phyloP scores from a whole-genome alignment of 2,797 vertebrate genomes.

The Pantherophis vulpinus region DNA sequence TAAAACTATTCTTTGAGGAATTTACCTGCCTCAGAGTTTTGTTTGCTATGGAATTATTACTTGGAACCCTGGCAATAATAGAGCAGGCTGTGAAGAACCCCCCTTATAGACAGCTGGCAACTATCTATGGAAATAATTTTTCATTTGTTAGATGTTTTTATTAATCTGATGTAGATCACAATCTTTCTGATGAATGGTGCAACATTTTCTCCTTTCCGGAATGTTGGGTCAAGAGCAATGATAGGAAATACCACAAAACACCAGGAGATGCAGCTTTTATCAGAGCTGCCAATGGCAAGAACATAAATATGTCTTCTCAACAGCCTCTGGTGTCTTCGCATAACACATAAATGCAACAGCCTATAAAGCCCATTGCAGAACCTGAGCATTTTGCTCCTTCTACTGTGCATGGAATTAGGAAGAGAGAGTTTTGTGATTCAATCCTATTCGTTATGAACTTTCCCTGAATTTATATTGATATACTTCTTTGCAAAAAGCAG shows the following conservation, averaged over 20 bases:
- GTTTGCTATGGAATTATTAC: too few species aligned
- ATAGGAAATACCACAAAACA: neutral
- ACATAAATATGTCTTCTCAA: neutral
- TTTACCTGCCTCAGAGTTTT: too few species aligned
- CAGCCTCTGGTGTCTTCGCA: neutral
- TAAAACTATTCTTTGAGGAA: too few species aligned
- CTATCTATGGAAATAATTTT: neutral
- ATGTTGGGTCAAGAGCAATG: neutral
- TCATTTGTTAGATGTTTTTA: neutral
- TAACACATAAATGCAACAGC: neutral
- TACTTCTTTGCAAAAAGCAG: neutral
- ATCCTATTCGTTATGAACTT: neutral
- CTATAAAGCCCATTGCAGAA: neutral
- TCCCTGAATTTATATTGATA: neutral
- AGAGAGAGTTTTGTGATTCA: neutral
- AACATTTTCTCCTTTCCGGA: neutral
- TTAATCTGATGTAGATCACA: neutral
- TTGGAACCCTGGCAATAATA: neutral
- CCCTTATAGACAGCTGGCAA: neutral
- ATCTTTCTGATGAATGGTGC: neutral
- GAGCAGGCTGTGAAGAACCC: constrained; percentile 4
- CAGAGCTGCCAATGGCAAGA: neutral
- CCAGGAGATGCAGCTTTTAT: neutral
- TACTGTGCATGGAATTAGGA: neutral
- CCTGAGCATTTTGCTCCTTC: neutral